A percentile compares a stretch with the other conserved stretches of the same genome.
Evolutionary conservation across 35 echinoderm and acorn worm species (phyloP).

Genomic region (Acanthaster planci): DNA sequence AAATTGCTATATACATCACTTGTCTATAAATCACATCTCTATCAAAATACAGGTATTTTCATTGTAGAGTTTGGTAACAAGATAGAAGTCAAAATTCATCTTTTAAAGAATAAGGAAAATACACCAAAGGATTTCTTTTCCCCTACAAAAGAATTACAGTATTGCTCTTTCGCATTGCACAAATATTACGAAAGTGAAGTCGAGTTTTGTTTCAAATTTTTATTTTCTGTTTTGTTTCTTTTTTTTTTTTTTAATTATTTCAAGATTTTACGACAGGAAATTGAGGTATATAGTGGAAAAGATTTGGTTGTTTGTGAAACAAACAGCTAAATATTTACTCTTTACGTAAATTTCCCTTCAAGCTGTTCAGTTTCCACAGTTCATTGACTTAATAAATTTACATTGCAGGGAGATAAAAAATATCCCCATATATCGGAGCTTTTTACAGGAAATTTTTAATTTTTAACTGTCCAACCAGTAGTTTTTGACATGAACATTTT

Average conservation of each 20-base stretch:
- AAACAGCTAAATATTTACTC: too few relatives aligned
- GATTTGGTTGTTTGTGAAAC: too few relatives aligned
- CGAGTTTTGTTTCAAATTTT: not conserved
- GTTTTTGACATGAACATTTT: too few relatives aligned
- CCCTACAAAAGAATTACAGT: constrained; percentile 1
- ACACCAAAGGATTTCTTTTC: not conserved
- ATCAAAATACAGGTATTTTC: constrained; percentile 12
- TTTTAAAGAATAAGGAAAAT: not conserved
- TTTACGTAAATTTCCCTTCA: too few relatives aligned
- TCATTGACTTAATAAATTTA: too few relatives aligned
- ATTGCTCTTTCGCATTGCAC: constrained; percentile 25
- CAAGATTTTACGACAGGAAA: not conserved
- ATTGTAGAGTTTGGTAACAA: constrained; percentile 9
- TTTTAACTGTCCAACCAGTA: too few relatives aligned
- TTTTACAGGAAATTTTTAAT: too few relatives aligned
- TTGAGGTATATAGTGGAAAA: constrained; percentile 6
- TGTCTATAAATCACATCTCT: constrained; percentile 17
- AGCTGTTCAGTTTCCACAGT: too few relatives aligned
- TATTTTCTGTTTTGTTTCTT: too few relatives aligned
- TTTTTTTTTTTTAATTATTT: too few relatives aligned
- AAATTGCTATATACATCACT: constrained; percentile 9
- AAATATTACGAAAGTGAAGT: constrained; percentile 5
- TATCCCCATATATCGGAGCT: too few relatives aligned
- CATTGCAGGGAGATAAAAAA: too few relatives aligned
- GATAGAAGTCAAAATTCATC: constrained; percentile 3